Base-by-base conservation (phyloP, 2,888 invertebrate genomes). In the Syritta pipiens region DNA sequence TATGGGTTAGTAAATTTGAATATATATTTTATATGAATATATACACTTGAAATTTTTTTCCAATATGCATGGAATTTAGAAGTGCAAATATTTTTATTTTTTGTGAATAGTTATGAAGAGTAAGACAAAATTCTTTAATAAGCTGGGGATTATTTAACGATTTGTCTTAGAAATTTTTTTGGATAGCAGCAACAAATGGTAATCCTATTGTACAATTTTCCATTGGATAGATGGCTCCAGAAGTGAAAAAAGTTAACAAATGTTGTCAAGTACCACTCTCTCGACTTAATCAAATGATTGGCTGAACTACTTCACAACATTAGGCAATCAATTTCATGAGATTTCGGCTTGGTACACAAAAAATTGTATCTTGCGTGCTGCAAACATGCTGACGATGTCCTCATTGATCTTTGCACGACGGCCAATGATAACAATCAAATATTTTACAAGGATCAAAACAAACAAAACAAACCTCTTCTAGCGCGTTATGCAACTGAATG, bases 201-300 rank as follows among this genome's bases (percentile, higher is more conserved):
- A n/a, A n/a, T n/a, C n/a, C n/a, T n/a, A n/a, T n/a, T n/a, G n/a
- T n/a, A n/a, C n/a, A n/a, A n/a, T n/a, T n/a, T n/a, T n/a, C n/a
- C n/a, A n/a, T n/a, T n/a, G n/a, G n/a, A n/a, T n/a, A n/a, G n/a
- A n/a, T n/a, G n/a, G n/a, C n/a, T n/a, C n/a, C n/a, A n/a, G n/a
- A n/a, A n/a, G n/a, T n/a, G n/a, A n/a, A n/a, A n/a, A n/a, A n/a
- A n/a, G n/a, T n/a, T 37, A 12, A 9, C 37, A 37, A 17, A 17
- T 17, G 37, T 7, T 17, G 17, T 37, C 9, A 37, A 7, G 6
- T 17, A 7, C 17, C 17, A 17, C 17, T 28, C n/a, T 28, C 28
- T 2, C 32, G 46, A 42, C 32, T 60, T 28, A 42, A 75, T 75
- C 42, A 30, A 68, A 62, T 76, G 62, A 76, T 76, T 76, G 68